phyloP scores from a whole-genome alignment of 2,888 invertebrate species.

The Eristalis arbustorum region DNA sequence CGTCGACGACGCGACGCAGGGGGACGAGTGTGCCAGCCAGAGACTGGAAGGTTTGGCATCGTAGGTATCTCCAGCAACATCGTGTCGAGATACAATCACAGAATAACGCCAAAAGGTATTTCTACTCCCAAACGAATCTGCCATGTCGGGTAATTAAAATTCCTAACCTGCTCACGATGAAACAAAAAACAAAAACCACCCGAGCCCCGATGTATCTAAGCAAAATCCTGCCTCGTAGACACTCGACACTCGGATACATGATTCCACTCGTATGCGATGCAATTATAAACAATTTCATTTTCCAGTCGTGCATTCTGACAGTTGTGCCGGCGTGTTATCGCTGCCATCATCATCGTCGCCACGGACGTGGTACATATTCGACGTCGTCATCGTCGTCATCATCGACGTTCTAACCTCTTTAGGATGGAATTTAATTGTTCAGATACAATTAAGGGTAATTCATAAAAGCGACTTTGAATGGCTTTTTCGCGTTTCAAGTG shows the following conservation, averaged over 20 bases:
- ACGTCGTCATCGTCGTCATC: conserved; percentile 16
- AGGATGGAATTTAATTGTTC: conserved; percentile 66
- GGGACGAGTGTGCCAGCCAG: neutral
- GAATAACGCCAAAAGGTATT: conserved; percentile 68
- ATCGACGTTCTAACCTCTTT: conserved; percentile 61
- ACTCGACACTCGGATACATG: conserved; percentile 17
- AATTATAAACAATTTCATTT: conserved; percentile 70
- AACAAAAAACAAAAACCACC: conserved; percentile 1
- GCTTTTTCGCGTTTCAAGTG: conserved; percentile 66
- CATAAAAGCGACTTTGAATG: conserved; percentile 70
- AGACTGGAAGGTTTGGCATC: conserved; percentile 25
- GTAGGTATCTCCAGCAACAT: conserved; percentile 58
- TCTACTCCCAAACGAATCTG: conserved; percentile 54
- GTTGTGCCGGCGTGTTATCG: conserved; percentile 23
- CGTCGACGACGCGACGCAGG: neutral
- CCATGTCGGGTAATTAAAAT: conserved; percentile 69
- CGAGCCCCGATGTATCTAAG: conserved; percentile 24
- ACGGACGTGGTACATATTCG: neutral
- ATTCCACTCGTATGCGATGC: conserved; percentile 39
- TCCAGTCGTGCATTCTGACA: conserved; percentile 59
- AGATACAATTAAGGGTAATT: conserved; percentile 71
- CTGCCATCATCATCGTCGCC: neutral
- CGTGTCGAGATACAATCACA: conserved; percentile 71
- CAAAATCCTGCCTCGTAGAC: conserved; percentile 8
- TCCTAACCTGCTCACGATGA: conserved; percentile 56